These are phyloP conservation scores for Oxyura jamaicensis DNA, from an alignment of 2,113 vertebrate species.

Conservation along the genomic window DNA sequence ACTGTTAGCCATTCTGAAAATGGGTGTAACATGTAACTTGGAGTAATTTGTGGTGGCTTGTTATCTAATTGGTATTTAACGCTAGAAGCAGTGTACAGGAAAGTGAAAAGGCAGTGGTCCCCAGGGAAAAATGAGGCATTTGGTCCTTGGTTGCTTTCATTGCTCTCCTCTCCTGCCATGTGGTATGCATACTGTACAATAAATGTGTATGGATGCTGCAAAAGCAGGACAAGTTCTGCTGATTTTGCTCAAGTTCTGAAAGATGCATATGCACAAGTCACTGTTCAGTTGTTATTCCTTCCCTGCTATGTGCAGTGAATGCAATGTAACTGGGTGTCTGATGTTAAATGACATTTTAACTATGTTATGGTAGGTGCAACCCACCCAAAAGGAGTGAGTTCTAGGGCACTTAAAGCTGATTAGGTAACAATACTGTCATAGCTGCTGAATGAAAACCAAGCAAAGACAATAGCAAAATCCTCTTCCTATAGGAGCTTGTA, in stretches of 20 bases:
- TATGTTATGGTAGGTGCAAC: too few species aligned
- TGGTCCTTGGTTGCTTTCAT: not conserved
- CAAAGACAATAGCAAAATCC: not conserved
- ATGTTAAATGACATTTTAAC: not conserved
- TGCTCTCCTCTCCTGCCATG: fast-evolving
- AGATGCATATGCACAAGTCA: fast-evolving
- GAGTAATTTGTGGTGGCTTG: not conserved
- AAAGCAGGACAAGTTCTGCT: not conserved
- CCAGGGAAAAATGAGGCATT: not conserved
- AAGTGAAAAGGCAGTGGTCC: not conserved
- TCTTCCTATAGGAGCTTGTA: fast-evolving
- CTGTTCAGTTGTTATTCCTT: not conserved
- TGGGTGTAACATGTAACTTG: not conserved
- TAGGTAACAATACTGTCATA: not conserved
- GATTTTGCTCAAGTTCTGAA: not conserved
- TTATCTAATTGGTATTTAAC: not conserved
- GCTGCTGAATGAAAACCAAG: not conserved
- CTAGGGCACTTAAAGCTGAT: not conserved
- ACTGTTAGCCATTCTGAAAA: not conserved
- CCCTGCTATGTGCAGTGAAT: not conserved
- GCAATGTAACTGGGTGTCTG: not conserved
- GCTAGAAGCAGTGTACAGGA: not conserved
- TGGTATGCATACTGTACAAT: fast-evolving
- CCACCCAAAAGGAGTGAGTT: not conserved
- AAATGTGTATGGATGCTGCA: not conserved